Evolutionary conservation across 2,797 vertebrate species (phyloP), one percentile per base, ranked within the genome.

Genomic region (Sciurus carolinensis): DNA sequence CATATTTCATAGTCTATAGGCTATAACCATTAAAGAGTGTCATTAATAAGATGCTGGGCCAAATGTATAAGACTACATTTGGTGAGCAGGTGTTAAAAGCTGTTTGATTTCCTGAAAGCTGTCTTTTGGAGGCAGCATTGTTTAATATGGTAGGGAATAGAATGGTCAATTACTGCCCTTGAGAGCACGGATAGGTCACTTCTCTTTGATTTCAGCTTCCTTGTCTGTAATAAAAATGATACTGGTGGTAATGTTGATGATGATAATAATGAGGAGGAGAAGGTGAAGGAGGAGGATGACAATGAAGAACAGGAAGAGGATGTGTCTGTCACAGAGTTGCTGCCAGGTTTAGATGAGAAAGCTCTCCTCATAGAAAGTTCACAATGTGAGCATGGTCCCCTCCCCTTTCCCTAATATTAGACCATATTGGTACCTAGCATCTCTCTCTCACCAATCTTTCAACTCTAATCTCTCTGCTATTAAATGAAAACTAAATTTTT

Each of bases 21-120:
- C 97, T 98, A 96, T 98, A 98, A 98, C 96, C 92, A 96, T 90
- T 96, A 94, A 95, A 97, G 94, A 95, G 80, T 95, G 92, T 95
- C 96, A 97, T 97, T 98, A 98, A 97, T 98, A 96, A 97, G 98
- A 98, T 97, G 94, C 91, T 96, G 87, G 94, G 83, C 94, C 90
- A 97, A 98, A 96, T 97, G 87, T 94, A 76, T 87, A 97, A 92
- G 88, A 97, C 87, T 75, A 94, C 87, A 91, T 92, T 97, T 96
- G 24, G 0, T 95, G 87, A 98, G 91, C 88, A 98, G 87, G 93
- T 98, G 54, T 97, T 97, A 97, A 98, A 97, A 98, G 88, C 88
- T 95, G 79, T 92, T 89, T 97, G 93, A 92, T 98, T 95, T 98
- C 94, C 94, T 94, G 87, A 84, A 90, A 94, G 90, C 95, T 97